phyloP scores from a whole-genome alignment of 2,113 vertebrate species.

The Proteles cristata region DNA sequence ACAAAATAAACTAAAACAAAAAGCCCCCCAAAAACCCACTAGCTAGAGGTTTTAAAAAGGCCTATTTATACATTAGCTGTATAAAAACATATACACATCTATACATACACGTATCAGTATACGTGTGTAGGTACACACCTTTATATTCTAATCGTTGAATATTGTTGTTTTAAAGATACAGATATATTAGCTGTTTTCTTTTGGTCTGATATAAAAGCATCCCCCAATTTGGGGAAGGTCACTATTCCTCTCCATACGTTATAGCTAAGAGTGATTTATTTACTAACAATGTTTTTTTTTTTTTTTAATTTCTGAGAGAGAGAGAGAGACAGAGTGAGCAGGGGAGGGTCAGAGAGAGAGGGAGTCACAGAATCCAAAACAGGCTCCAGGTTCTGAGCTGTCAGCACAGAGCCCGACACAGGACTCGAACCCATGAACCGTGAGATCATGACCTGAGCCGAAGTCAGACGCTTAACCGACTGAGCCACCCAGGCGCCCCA shows the following conservation, averaged over 20 bases:
- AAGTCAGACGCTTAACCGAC: too few species aligned
- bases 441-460: too few species aligned
- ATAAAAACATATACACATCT: background rate
- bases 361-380: too few species aligned
- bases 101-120: background rate
- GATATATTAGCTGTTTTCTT: background rate
- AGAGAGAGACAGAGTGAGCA: too few species aligned
- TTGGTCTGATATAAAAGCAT: constrained; percentile 9
- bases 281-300: too few species aligned
- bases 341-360: too few species aligned
- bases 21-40: background rate
- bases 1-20: background rate
- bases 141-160: background rate
- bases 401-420: too few species aligned
- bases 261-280: background rate
- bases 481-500: background rate
- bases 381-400: too few species aligned
- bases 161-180: background rate
- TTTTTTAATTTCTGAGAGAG: too few species aligned
- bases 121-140: background rate
- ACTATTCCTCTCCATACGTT: background rate
- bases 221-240: background rate
- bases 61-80: background rate
- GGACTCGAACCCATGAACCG: too few species aligned
- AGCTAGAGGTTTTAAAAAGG: constrained; percentile 11